Evolutionary conservation across 2,888 invertebrate species (phyloP), one percentile per base, ranked within the genome.

Genomic region (Papilio elwesi): DNA sequence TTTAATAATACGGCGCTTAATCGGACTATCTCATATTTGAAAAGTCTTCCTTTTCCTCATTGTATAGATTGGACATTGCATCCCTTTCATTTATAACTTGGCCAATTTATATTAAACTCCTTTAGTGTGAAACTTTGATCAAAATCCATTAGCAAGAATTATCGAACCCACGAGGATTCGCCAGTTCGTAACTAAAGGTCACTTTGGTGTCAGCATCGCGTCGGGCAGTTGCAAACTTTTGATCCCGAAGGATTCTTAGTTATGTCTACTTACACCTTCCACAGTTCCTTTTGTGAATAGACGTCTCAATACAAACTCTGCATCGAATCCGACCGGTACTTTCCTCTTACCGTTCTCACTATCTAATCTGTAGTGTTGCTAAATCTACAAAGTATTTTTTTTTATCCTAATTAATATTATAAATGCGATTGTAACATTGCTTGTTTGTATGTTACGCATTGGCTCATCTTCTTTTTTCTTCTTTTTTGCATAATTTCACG

Each of bases 71-170:
- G 49, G n/a, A 57, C 51, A 65, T 73, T 66, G 15, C 9, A 59
- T 47, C 49, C 16, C 47, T 15, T 59, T 49, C 48, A 65, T 67
- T 52, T 43, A 55, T 47, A 70, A 73, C 62, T 73, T 67, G 66
- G 67, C 66, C 66, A 70, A 70, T 73, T 70, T 70, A 66, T 70
- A 59, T 69, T 62, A n/a, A 65, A 51, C 69, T 15, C 65, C 52
- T 48, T 59, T 38, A 73, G 65, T 73, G 65, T 69, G 55, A 16
- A 73, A 73, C 69, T 73, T 73, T 66, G 59, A 66, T 69, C 59
- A 73, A 69, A 73, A 73, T 73, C 68, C 73, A 72, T 73, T 69
- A 73, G 62, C 48, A 62, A 49, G 73, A 73, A 69, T 66, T 57
- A 73, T 73, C 36, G 53, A 48, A 48, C 73, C 59, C 70, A 53